These are phyloP conservation scores for Sitta carolinensis DNA, from an alignment of 2,797 vertebrate species.

Conservation along the genomic window DNA sequence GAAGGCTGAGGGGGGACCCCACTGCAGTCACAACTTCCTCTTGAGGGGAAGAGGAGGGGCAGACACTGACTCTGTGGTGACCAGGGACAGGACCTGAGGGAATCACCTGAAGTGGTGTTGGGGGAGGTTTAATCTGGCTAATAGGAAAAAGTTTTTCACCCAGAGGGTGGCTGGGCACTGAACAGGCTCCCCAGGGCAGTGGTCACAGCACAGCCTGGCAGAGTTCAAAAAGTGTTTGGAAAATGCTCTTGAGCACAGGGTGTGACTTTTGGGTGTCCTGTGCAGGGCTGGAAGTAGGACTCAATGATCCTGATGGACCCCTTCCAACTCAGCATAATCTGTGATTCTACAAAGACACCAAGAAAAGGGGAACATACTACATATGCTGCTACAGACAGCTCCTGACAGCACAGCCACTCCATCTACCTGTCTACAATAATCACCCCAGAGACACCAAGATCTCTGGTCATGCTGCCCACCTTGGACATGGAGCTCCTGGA, in stretches of 20 bases:
- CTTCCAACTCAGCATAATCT: background rate
- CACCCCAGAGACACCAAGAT: background rate
- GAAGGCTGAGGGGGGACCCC: background rate
- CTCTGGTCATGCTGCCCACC: background rate
- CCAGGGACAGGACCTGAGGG: fast-evolving
- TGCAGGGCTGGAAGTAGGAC: too few relatives aligned
- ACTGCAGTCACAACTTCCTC: background rate
- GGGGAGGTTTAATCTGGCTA: background rate
- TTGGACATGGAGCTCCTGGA: background rate
- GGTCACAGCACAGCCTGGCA: background rate
- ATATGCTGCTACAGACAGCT: background rate
- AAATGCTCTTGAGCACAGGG: background rate
- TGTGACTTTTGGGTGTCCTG: background rate
- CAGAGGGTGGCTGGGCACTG: background rate
- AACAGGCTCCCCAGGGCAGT: background rate
- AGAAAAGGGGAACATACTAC: background rate
- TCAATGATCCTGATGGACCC: background rate
- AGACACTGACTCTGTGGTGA: background rate
- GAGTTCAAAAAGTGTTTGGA: background rate
- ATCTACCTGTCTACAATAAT: background rate
- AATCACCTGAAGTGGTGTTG: background rate
- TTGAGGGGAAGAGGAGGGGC: background rate
- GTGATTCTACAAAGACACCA: background rate
- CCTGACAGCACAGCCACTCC: background rate
- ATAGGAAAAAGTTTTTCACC: background rate